Percentiles rank a stretch among this genome's conserved stretches.
phyloP scores from a whole-genome alignment of 2,888 invertebrate genomes.

The Bombylius discolor region DNA sequence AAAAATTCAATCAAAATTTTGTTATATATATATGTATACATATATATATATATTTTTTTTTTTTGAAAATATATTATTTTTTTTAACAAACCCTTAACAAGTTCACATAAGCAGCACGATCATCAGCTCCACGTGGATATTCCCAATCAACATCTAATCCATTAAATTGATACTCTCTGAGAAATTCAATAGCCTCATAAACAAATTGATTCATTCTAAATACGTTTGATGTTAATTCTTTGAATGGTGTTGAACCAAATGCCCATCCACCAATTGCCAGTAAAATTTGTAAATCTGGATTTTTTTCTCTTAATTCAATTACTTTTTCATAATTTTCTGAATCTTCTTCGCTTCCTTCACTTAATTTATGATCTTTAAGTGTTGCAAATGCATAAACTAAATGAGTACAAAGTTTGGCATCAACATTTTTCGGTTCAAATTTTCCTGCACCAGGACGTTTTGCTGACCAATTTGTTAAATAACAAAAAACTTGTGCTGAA shows the following conservation, averaged over 20 bases:
- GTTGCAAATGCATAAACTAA: slow-evolving; percentile 91
- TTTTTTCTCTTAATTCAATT: slow-evolving; percentile 72
- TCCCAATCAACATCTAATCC: slow-evolving; percentile 92
- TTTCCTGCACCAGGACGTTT: slow-evolving; percentile 80
- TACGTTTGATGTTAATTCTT: slow-evolving; percentile 79
- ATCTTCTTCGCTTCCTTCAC: slow-evolving; percentile 69
- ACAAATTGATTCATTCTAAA: slow-evolving; percentile 93
- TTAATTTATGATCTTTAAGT: slow-evolving; percentile 68
- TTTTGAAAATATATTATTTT: background rate
- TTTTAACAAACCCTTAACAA: slow-evolving; percentile 41
- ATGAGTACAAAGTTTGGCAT: slow-evolving; percentile 83
- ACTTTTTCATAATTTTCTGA: slow-evolving; percentile 76
- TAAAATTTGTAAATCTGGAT: slow-evolving; percentile 74
- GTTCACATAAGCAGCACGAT: slow-evolving; percentile 70
- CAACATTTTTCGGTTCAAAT: slow-evolving; percentile 80
- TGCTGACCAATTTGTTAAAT: slow-evolving; percentile 92
- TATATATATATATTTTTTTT: no score
- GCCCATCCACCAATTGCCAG: slow-evolving; percentile 93
- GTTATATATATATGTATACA: background rate
- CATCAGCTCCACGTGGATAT: slow-evolving; percentile 80
- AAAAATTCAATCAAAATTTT: background rate
- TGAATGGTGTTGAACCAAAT: slow-evolving; percentile 88
- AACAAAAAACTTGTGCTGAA: slow-evolving; percentile 82
- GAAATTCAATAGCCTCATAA: slow-evolving; percentile 85
- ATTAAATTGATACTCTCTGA: slow-evolving; percentile 81